These are phyloP conservation scores for Lagodon rhomboides DNA, from an alignment of 2,797 vertebrate genomes.

Conservation along the genomic window DNA sequence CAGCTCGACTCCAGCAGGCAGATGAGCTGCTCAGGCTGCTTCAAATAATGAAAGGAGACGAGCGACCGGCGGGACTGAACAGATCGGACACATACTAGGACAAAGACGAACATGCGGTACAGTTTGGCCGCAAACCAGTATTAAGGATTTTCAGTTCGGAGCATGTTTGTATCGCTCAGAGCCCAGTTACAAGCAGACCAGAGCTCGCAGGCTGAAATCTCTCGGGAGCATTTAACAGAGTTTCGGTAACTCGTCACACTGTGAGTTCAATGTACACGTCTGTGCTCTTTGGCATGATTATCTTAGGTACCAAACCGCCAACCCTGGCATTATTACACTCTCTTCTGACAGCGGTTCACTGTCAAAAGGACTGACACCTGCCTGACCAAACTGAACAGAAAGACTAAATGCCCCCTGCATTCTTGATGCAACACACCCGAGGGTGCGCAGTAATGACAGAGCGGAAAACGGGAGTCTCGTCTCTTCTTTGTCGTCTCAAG, in stretches of 20 bases:
- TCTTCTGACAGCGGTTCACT: slow-evolving; percentile 1
- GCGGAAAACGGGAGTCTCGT: neutral
- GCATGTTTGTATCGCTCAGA: neutral
- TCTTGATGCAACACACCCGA: neutral
- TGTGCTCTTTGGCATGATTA: neutral
- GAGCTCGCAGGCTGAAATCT: slow-evolving; percentile 29
- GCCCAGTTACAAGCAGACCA: slow-evolving; percentile 8
- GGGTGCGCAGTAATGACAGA: neutral
- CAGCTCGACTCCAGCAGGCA: slow-evolving; percentile 85
- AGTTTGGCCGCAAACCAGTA: slow-evolving; percentile 12
- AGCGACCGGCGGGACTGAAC: neutral
- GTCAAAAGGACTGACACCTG: slow-evolving; percentile 2
- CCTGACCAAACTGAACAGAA: slow-evolving; percentile 4
- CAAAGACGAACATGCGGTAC: slow-evolving; percentile 26
- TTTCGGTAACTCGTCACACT: slow-evolving; percentile 20
- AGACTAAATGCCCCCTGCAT: neutral
- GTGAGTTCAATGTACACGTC: slow-evolving; percentile 20
- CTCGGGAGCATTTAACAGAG: slow-evolving; percentile 26
- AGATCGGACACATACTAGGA: slow-evolving; percentile 14
- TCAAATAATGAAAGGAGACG: slow-evolving; percentile 83
- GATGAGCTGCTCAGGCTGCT: slow-evolving; percentile 91
- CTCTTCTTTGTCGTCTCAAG: neutral
- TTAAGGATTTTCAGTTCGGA: slow-evolving; percentile 24
- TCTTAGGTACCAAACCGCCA: neutral
- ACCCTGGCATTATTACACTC: neutral